Conservation (phyloP, 2,113 vertebrate species). For the Phrynosoma blainvillii region DNA sequence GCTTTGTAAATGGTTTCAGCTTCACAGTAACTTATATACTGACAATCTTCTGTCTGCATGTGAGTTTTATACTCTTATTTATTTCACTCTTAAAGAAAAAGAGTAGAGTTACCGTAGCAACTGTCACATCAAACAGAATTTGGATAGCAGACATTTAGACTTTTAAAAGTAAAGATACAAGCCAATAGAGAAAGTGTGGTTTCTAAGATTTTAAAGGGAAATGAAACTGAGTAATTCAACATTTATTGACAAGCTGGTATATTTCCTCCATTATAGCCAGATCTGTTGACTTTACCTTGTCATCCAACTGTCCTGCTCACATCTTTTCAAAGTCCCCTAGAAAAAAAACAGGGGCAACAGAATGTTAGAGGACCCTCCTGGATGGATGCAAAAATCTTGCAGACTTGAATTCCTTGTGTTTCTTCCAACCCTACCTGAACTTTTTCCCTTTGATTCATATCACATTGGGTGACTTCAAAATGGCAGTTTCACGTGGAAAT, state of each 20-base stretch:
- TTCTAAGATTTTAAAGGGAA: not conserved
- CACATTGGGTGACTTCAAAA: too few species aligned
- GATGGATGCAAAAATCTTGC: too few species aligned
- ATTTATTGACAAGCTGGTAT: not conserved
- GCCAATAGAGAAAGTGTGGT: not conserved
- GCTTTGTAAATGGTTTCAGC: slow-evolving; percentile 47
- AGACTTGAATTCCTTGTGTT: too few species aligned
- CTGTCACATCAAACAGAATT: slow-evolving; percentile 32
- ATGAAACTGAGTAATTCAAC: not conserved
- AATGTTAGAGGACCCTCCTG: too few species aligned
- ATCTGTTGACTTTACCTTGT: not conserved
- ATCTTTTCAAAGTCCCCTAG: not conserved
- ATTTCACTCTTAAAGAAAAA: slow-evolving; percentile 13
- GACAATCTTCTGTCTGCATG: slow-evolving; percentile 17
- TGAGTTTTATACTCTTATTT: slow-evolving; percentile 33
- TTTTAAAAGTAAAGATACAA: slow-evolving; percentile 17
- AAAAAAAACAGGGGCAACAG: not conserved
- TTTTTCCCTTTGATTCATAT: too few species aligned
- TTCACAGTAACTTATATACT: slow-evolving; percentile 25
- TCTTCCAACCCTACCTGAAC: too few species aligned
- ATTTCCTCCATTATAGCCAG: not conserved
- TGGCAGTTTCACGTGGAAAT: too few species aligned
- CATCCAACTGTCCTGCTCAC: not conserved
- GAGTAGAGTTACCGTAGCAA: not conserved
- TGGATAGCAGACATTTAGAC: not conserved